These are phyloP conservation scores for Hydropsyche betteni DNA, from an alignment of 2,888 invertebrate species.

Conservation along the genomic window DNA sequence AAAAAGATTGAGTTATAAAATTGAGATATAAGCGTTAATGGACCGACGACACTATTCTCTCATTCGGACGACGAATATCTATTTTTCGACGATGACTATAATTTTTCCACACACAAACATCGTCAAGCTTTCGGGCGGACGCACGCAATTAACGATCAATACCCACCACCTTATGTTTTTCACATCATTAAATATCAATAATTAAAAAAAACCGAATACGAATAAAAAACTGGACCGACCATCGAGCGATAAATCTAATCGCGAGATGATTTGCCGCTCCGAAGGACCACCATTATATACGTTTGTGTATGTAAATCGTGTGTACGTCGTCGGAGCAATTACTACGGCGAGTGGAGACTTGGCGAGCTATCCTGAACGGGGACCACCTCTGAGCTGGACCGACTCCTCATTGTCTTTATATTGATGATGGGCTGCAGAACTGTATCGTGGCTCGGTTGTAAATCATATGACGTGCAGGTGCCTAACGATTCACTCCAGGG, in stretches of 20 bases:
- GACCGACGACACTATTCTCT: too few relatives aligned
- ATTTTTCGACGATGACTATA: too few relatives aligned
- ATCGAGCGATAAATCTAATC: constrained; percentile 14
- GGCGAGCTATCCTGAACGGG: constrained; percentile 3
- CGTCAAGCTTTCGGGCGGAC: too few relatives aligned
- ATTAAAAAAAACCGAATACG: not conserved
- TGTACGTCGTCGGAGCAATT: constrained; percentile 23
- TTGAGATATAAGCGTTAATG: too few relatives aligned
- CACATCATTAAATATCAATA: constrained; percentile 28
- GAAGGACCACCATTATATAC: too few relatives aligned
- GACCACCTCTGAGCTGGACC: constrained; percentile 36
- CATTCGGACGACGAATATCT: too few relatives aligned
- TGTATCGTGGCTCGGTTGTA: constrained; percentile 32
- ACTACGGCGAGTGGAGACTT: constrained; percentile 11
- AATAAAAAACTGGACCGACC: not conserved
- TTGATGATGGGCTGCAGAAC: constrained; percentile 28
- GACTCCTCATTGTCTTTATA: constrained; percentile 25
- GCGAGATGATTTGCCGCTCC: constrained; percentile 33
- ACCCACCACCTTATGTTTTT: constrained; percentile 1
- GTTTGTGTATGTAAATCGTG: constrained; percentile 3
- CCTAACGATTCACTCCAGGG: constrained; percentile 6
- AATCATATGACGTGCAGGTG: constrained; percentile 31
- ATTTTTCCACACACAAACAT: too few relatives aligned
- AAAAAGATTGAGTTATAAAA: too few relatives aligned
- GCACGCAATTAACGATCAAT: too few relatives aligned